Evolutionary conservation across 2,888 invertebrate species (phyloP), one percentile per base, ranked within the genome.

Genomic region (Orgyia antiqua): DNA sequence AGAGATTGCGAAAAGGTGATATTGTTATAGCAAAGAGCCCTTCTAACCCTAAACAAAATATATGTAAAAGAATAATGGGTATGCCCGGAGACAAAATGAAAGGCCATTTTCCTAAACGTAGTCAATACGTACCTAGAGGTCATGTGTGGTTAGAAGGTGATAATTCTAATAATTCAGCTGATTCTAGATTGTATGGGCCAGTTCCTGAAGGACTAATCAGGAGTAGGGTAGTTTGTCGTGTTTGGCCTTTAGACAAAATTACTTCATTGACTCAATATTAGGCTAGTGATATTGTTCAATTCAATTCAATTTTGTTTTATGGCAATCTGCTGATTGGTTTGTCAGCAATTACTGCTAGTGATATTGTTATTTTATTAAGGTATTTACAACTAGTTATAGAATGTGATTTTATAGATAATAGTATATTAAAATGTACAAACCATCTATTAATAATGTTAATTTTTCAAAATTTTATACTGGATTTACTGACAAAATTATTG

Each of bases 141-240:
- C 94, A 95, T 73, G 92, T 97, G 0, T 97, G 97, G 97, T 75
- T 97, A 36, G 94, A 96, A 80, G 97, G 98, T 10, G 97, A 98
- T 65, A 98, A 98, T 72, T 87, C 87, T 7, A 72, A 70, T 30
- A 95, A 96, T 76, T 97, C 97, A 5, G 89, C 92, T 0, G 98
- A 98, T 77, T 97, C 97, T 1, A 88, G 96, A 48, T 82, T 86
- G 4, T 97, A 94, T 75, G 98, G 97, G 0, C 92, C 97, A 4
- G 92, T 98, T 10, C 97, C 97, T 0, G 89, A 93, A 60, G 97
- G 94, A 2, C 80, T 98, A 5, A 89, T 97, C 31, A 87, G 91
- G 45, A 94, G 96, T 58, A 89, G 94, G 62, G 96, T 94, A 8
- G 58, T 96, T n/a, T 92, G 90, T 58, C 89, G 92, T 73, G 87